phyloP scores from a whole-genome alignment of 2,888 invertebrate genomes.

The Fabriciana adippe region DNA sequence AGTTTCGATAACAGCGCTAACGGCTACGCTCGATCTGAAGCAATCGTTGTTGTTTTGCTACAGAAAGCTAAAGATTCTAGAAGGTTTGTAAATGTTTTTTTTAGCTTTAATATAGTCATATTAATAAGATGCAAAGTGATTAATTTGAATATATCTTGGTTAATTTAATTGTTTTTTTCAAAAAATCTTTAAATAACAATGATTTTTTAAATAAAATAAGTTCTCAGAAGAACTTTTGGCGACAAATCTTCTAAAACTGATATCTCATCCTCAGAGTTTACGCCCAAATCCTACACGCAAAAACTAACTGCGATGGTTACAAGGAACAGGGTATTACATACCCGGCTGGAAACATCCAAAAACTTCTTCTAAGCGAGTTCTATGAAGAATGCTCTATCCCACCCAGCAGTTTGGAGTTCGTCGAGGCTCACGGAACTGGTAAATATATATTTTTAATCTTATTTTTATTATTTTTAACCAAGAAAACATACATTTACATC shows the following conservation, averaged over 20 bases:
- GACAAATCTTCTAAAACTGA: too few species aligned
- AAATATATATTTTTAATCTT: constrained; percentile 26
- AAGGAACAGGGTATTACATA: constrained; percentile 87
- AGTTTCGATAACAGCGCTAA: constrained; percentile 93
- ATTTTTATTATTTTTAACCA: too few species aligned
- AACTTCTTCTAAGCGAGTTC: constrained; percentile 83
- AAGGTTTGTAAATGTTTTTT: constrained; percentile 55
- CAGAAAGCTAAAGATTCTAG: constrained; percentile 87
- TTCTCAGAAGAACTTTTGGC: too few species aligned
- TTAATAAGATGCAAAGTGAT: too few species aligned
- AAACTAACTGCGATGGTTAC: constrained; percentile 91
- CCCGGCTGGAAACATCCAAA: constrained; percentile 85
- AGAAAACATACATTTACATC: too few species aligned
- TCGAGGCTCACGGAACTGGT: constrained; percentile 95
- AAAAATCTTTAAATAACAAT: not conserved
- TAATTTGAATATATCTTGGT: not conserved
- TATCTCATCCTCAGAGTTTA: constrained; percentile 73
- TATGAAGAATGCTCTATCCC: constrained; percentile 87
- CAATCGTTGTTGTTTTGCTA: constrained; percentile 86
- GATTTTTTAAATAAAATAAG: too few species aligned
- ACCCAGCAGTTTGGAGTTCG: constrained; percentile 87
- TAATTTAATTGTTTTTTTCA: not conserved
- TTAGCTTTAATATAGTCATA: not conserved
- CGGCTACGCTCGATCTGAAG: constrained; percentile 93
- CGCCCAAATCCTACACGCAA: constrained; percentile 88